Evolutionary conservation across 2,797 vertebrate genomes (phyloP), one percentile per base, ranked within the genome.

Genomic region (Sebastes hubbsi): DNA sequence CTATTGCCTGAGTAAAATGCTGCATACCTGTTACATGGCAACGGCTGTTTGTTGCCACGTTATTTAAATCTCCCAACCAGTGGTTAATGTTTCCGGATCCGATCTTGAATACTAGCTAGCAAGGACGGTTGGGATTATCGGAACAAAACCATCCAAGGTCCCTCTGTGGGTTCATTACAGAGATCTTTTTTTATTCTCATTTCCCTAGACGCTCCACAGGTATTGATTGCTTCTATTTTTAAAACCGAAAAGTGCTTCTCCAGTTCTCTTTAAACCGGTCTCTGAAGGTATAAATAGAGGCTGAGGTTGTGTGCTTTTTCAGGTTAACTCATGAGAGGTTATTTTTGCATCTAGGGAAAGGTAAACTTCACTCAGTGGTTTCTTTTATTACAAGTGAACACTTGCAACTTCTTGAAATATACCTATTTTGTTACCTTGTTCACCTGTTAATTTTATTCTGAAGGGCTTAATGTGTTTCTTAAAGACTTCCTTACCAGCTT

Each of bases 271-370:
- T 54, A 77, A 71, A 76, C 24, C 20, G 1, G 59, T 49, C 84
- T 82, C 72, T 77, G 71, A 85, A 78, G 77, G 64, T 73, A 77
- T 69, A 85, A 87, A 77, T 79, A 77, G 75, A 75, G 42, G 78
- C 72, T 14, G 29, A 61, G 54, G 81, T 20, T 68, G 56, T 77
- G 61, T 42, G 66, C 55, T 81, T 60, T 80, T 60, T 66, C 71
- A 82, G 29, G 66, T 81, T 58, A 18, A 20, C 46, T 72, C 56
- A 59, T 85, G 55, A 84, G 81, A 74, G 74, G 42, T 72, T 36
- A 7, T 64, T 73, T 65, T 46, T 70, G 55, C 34, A 46, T 78
- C 8, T 7, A 4, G 4, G 34, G 4, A 25, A 56, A 46, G 3
- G 6, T 55, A 22, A 55, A 22, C 22, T 11, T 24, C 0, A 38